phyloP scores from a whole-genome alignment of 30 jellyfish, hydroid and myxozoan species.

The Pelagia noctiluca region DNA sequence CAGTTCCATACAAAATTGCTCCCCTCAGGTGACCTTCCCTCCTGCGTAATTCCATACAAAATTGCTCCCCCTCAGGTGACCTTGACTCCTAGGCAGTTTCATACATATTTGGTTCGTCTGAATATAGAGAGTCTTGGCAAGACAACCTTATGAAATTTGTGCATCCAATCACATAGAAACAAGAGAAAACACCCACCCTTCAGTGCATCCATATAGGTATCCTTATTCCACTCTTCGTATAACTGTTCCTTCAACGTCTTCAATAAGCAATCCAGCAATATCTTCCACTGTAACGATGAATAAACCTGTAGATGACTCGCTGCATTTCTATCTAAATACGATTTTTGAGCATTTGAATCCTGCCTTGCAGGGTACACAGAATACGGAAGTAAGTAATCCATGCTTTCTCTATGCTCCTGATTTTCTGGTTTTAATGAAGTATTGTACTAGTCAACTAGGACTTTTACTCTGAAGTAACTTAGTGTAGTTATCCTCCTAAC shows the following conservation, averaged over 20 bases:
- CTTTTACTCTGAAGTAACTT: too few relatives aligned
- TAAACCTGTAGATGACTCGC: neutral
- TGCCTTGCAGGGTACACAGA: too few relatives aligned
- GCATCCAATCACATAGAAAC: neutral
- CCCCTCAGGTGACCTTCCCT: neutral
- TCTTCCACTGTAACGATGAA: conserved; percentile 50
- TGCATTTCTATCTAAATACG: neutral
- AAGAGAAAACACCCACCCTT: conserved; percentile 52
- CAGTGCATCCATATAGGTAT: conserved; percentile 75
- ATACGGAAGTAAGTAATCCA: neutral
- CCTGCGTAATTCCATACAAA: neutral
- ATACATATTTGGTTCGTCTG: too few relatives aligned
- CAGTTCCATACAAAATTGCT: too few relatives aligned
- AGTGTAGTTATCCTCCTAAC: too few relatives aligned
- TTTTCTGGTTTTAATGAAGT: too few relatives aligned
- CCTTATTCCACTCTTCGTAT: conserved; percentile 83
- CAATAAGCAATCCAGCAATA: conserved; percentile 53
- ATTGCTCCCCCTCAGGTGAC: neutral
- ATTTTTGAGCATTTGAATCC: neutral
- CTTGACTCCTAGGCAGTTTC: neutral
- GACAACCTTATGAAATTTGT: neutral
- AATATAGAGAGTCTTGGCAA: too few relatives aligned
- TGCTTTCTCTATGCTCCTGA: too few relatives aligned
- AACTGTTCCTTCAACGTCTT: conserved; percentile 53
- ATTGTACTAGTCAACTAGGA: too few relatives aligned